These are phyloP conservation scores for Callionymus lyra DNA, from an alignment of 2,113 vertebrate species.

Conservation along the genomic window DNA sequence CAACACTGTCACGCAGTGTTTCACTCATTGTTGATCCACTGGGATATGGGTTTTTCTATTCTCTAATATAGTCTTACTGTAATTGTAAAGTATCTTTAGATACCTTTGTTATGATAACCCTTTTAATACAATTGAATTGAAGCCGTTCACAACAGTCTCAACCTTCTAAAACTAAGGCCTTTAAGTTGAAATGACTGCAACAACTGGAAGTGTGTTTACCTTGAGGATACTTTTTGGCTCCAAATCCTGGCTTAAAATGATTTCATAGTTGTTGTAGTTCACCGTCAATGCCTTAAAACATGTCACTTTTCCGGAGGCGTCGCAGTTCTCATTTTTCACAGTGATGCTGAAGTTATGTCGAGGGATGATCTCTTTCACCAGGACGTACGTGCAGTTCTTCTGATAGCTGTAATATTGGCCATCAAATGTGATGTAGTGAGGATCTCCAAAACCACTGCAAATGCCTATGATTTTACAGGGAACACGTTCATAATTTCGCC, in stretches of 20 bases:
- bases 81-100: too few species aligned
- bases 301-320: conserved; percentile 58
- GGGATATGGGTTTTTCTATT: too few species aligned
- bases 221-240: conserved; percentile 15
- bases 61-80: too few species aligned
- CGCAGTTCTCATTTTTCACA: conserved; percentile 76
- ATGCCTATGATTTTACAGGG: conserved; percentile 64
- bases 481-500: neutral
- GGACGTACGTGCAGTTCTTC: conserved; percentile 83
- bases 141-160: too few species aligned
- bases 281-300: conserved; percentile 74
- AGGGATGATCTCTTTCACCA: conserved; percentile 78
- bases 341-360: conserved; percentile 72
- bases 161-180: too few species aligned
- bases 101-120: too few species aligned
- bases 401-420: conserved; percentile 83
- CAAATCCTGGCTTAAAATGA: conserved; percentile 62
- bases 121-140: too few species aligned
- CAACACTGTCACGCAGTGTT: too few species aligned
- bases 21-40: too few species aligned
- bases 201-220: conserved; percentile 21
- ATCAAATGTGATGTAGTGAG: conserved; percentile 86
- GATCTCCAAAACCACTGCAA: conserved; percentile 84
- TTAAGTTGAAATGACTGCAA: too few species aligned
- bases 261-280: conserved; percentile 68